phyloP scores from a whole-genome alignment of 2,113 vertebrate species.

The Pachycephala philippinensis region DNA sequence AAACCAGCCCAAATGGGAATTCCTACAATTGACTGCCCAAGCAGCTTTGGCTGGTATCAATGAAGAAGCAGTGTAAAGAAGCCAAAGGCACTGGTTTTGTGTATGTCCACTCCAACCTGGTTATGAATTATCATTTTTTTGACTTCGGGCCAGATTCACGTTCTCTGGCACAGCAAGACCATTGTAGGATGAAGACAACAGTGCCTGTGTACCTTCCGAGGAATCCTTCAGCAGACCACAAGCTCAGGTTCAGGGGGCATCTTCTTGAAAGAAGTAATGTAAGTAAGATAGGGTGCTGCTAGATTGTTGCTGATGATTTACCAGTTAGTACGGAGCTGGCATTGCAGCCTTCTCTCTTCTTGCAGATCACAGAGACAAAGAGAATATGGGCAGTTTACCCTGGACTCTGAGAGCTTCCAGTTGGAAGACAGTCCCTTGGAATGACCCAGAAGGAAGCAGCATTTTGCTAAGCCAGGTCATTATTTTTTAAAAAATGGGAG shows the following conservation, averaged over 20 bases:
- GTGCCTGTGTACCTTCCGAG: rapidly evolving
- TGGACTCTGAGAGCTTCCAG: background rate
- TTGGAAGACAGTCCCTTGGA: background rate
- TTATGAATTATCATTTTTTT: background rate
- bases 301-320: background rate
- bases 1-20: background rate
- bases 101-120: background rate
- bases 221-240: background rate
- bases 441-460: background rate
- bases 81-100: background rate
- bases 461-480: background rate
- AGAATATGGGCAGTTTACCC: background rate
- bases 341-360: background rate
- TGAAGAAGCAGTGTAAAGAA: background rate
- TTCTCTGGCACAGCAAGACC: background rate
- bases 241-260: background rate
- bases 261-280: background rate
- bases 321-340: background rate
- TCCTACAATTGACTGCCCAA: background rate
- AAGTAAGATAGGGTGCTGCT: background rate
- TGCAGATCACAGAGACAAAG: background rate
- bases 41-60: background rate
- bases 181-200: background rate
- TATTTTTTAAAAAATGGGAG: background rate
- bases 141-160: background rate